Evolutionary conservation across 2,113 vertebrate genomes (phyloP), one percentile per base, ranked within the genome.

Genomic region (Alethe diademata): DNA sequence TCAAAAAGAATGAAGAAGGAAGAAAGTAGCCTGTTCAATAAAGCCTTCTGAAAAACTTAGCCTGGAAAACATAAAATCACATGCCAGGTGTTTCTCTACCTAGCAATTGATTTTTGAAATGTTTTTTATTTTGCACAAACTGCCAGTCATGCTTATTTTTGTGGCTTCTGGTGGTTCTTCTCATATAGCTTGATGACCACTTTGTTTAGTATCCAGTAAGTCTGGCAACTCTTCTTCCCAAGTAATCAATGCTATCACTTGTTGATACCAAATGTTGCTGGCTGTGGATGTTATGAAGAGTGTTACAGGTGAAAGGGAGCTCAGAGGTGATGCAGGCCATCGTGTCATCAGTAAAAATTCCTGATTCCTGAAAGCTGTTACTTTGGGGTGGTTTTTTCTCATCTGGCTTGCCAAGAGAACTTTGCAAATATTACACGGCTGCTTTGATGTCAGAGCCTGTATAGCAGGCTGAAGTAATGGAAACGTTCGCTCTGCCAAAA

Each of bases 381-480:
- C 33, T 86, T 50, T 11, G 23, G 5, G 56, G 15, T 70, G 56
- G 28, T 42, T 62, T 88, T 47, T 56, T 5, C 11, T 83, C 33
- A 47, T 58, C 47, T 64, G 45, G 3, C 67, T 79, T 91, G n/a
- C 78, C 45, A 45, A 62, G 80, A 73, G 56, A 87, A 20, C 74
- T 82, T 75, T 33, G 48, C 10, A 14, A 67, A 53, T 66, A 57
- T 42, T 51, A 24, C 18, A 2, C 2, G 9, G 3, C 33, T 61
- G 28, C 61, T 82, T 85, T 72, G 58, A 64, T 85, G 78, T 86
- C 62, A 75, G 51, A 86, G 82, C 75, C 58, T 78, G 86, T 53
- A 18, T 28, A 64, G 43, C 60, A 83, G 67, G 60, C 56, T 90
- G 82, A 56, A 79, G 54, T 92, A 85, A 92, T 90, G 74, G 54